Evolutionary conservation across 2,888 invertebrate species (phyloP).

Genomic region (Diaphora mendica): DNA sequence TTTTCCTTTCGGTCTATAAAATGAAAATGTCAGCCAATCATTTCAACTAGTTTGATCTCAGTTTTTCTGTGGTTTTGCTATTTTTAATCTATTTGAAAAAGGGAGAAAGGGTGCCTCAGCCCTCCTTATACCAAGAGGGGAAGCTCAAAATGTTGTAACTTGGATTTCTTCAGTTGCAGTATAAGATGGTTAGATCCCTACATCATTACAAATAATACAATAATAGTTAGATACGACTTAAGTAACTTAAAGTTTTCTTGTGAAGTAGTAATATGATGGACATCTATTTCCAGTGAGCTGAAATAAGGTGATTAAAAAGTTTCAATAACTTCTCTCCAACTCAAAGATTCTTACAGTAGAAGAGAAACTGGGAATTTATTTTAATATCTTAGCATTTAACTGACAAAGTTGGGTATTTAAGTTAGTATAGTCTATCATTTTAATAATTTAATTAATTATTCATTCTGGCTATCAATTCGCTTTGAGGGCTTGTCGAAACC

Average conservation of each 20-base stretch:
- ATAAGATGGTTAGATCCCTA: too few relatives aligned
- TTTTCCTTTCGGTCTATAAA: too few relatives aligned
- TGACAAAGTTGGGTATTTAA: background rate
- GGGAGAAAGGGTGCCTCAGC: too few relatives aligned
- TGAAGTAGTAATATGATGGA: background rate
- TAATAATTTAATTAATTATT: background rate
- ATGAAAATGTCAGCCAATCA: too few relatives aligned
- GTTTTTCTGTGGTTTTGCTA: too few relatives aligned
- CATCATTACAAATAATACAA: too few relatives aligned
- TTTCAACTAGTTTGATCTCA: too few relatives aligned
- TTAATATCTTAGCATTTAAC: background rate
- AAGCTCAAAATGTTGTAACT: too few relatives aligned
- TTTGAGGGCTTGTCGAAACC: too few relatives aligned
- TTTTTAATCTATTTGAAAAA: too few relatives aligned
- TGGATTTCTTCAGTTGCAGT: too few relatives aligned
- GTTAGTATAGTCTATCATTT: background rate
- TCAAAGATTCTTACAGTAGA: constrained; percentile 2
- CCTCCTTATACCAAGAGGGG: too few relatives aligned
- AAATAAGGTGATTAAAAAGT: constrained; percentile 23
- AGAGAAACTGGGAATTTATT: background rate
- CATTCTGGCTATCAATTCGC: background rate
- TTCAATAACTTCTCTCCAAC: background rate
- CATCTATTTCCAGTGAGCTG: constrained; percentile 3
- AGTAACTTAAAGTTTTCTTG: background rate
- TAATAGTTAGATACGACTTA: background rate